phyloP scores from a whole-genome alignment of 2,113 vertebrate genomes.

The Clarias macrocephalus region DNA sequence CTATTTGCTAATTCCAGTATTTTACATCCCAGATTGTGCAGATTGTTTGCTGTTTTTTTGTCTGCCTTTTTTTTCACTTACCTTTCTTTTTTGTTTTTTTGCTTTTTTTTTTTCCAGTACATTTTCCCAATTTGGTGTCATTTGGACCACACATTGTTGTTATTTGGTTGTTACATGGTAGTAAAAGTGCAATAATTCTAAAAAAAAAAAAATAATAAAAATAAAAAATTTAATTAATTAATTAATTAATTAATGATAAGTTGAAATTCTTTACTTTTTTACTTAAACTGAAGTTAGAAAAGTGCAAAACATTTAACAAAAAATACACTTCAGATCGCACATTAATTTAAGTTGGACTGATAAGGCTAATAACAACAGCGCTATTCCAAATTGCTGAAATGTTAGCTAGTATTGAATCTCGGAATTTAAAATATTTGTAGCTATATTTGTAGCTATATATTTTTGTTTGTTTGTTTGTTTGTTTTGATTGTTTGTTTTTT shows the following conservation, averaged over 20 bases:
- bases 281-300: not conserved
- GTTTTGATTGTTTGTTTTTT: not conserved
- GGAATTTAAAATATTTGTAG: not conserved
- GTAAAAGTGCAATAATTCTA: not conserved
- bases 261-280: not conserved
- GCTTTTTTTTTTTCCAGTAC: no score
- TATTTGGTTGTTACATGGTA: not conserved
- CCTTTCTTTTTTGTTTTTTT: not conserved
- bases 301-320: not conserved
- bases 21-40: not conserved
- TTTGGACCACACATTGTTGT: not conserved
- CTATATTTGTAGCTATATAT: not conserved
- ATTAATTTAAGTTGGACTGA: not conserved
- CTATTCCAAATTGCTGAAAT: not conserved
- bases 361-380: not conserved
- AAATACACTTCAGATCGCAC: not conserved
- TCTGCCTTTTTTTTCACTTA: not conserved
- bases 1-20: not conserved
- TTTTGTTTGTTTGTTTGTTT: no score
- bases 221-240: no score
- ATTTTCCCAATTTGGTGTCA: not conserved
- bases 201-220: not conserved
- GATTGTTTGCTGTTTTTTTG: not conserved
- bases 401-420: not conserved
- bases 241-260: not conserved